phyloP scores from a whole-genome alignment of 1,140 invertebrate species.

The Hylyphantes graminicola region DNA sequence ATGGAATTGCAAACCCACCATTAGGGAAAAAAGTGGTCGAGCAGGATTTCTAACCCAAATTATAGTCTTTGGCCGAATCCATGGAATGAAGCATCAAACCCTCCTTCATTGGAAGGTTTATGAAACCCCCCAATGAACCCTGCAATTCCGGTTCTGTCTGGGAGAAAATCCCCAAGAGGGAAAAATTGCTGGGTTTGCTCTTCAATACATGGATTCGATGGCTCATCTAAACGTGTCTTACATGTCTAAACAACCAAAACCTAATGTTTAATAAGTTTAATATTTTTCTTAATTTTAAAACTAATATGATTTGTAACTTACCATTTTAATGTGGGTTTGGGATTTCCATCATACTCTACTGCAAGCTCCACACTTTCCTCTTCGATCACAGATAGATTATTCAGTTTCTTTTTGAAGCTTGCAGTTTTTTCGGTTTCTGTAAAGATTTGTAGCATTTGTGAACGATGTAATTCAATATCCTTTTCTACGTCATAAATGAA shows the following conservation, averaged over 20 bases:
- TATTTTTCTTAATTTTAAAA: neutral
- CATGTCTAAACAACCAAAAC: too few species aligned
- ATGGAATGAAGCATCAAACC: too few species aligned
- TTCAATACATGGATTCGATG: neutral
- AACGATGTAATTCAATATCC: neutral
- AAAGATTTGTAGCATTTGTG: too few species aligned
- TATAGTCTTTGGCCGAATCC: too few species aligned
- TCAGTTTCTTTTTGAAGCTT: constrained; percentile 74
- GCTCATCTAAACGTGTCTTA: too few species aligned
- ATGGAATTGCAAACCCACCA: too few species aligned
- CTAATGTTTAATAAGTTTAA: neutral
- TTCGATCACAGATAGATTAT: constrained; percentile 77
- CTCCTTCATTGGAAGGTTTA: too few species aligned
- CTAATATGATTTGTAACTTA: constrained; percentile 19
- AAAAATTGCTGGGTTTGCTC: neutral
- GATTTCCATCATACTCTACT: constrained; percentile 87
- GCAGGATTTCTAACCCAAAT: too few species aligned
- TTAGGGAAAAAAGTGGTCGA: too few species aligned
- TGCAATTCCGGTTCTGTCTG: too few species aligned
- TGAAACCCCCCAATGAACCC: too few species aligned
- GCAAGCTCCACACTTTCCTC: constrained; percentile 82
- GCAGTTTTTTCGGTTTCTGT: constrained; percentile 69
- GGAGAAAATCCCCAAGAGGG: too few species aligned
- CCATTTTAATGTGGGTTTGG: constrained; percentile 81
- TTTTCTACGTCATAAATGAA: neutral